Evolutionary conservation across 2,888 invertebrate genomes (phyloP).

Genomic region (Mythimna lalbum): DNA sequence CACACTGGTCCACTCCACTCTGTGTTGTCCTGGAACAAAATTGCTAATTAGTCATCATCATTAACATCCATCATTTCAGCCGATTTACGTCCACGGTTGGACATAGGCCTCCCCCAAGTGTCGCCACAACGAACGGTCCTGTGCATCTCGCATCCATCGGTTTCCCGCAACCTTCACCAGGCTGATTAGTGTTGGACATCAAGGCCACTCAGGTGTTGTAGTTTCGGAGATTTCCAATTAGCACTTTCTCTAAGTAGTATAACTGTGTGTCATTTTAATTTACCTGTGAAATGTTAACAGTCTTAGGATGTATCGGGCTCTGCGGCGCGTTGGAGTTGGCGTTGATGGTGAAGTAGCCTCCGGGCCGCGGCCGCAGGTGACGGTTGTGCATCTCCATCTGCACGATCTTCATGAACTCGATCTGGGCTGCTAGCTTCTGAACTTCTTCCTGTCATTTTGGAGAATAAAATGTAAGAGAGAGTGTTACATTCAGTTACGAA

Average conservation of each 20-base stretch:
- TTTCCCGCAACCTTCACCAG: too few relatives aligned
- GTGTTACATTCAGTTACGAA: neutral
- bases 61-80: too few relatives aligned
- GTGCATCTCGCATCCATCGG: too few relatives aligned
- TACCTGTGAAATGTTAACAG: conserved; percentile 81
- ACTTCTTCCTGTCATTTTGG: conserved; percentile 94
- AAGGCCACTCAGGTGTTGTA: too few relatives aligned
- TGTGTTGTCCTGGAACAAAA: conserved; percentile 76
- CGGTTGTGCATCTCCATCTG: conserved; percentile 98
- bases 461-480: neutral
- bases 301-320: conserved; percentile 81
- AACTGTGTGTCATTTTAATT: neutral
- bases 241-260: too few relatives aligned
- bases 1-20: conserved; percentile 89
- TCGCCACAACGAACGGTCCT: too few relatives aligned
- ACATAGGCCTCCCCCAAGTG: too few relatives aligned
- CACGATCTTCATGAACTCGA: conserved; percentile 98
- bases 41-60: neutral
- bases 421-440: conserved; percentile 97
- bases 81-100: too few relatives aligned
- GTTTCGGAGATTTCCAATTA: too few relatives aligned
- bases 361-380: conserved; percentile 95
- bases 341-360: conserved; percentile 94
- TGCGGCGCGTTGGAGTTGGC: conserved; percentile 71
- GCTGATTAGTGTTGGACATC: neutral